phyloP scores from a whole-genome alignment of 2,113 vertebrate species.

The Isurus oxyrinchus region DNA sequence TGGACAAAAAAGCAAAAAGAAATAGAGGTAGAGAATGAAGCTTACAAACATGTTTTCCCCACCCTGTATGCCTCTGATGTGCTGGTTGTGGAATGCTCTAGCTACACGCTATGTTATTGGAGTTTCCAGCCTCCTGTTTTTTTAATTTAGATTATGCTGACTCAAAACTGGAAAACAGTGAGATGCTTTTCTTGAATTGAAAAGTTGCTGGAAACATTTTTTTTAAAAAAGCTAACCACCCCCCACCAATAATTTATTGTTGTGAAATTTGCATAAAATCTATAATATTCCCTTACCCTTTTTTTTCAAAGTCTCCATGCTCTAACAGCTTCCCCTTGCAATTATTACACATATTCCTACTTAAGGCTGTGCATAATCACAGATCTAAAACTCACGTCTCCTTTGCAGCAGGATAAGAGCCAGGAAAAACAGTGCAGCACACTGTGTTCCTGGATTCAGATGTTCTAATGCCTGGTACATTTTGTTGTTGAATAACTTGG shows the following conservation, averaged over 20 bases:
- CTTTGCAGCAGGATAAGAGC: slow-evolving; percentile 46
- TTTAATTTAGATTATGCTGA: not conserved
- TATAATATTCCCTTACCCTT: not conserved
- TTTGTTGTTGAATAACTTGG: slow-evolving; percentile 42
- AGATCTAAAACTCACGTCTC: not conserved
- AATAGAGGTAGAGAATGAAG: not conserved
- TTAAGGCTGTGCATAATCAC: not conserved
- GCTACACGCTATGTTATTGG: not conserved
- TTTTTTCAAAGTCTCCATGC: not conserved
- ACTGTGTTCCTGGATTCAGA: slow-evolving; percentile 52
- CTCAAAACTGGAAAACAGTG: not conserved
- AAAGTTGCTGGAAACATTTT: not conserved
- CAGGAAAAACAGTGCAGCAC: slow-evolving; percentile 50
- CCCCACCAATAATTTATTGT: not conserved
- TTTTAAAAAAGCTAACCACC: no score
- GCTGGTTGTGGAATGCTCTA: not conserved
- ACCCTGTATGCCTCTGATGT: not conserved
- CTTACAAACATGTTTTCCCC: not conserved
- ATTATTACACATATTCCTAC: not conserved
- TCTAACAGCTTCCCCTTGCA: not conserved
- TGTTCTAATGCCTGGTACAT: slow-evolving; percentile 46
- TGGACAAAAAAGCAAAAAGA: not conserved
- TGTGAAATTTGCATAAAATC: not conserved
- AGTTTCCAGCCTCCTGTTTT: not conserved
- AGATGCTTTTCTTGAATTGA: not conserved